Evolutionary conservation across 1,140 invertebrate genomes (phyloP), one percentile per base, ranked within the genome.

Genomic region (Bombus polaris): DNA sequence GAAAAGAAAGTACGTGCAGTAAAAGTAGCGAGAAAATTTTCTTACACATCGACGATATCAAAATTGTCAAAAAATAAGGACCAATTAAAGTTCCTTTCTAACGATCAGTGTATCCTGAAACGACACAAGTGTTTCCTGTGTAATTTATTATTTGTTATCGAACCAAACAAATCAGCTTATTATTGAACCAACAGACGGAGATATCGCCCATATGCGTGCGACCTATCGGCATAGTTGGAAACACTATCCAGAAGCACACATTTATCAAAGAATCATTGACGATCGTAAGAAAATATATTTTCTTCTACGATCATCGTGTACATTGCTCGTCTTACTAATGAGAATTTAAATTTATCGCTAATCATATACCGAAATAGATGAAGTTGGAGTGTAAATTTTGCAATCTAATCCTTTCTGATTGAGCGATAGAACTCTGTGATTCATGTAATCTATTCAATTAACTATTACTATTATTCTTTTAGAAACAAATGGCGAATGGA

Each of bases 181-280:
- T 89, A 86, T 85, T n/a, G 70, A 82, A 81, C 65, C 42, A 82
- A 66, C 74, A 82, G 88, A n/a, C 82, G 70, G 28, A 42, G 71
- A 82, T 76, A 53, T 89, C 53, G n/a, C 37, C 47, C 42, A 42
- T 59, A 72, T 59, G 78, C 83, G 85, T 85, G 73, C 37, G 39
- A 47, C 62, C 5, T 28, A 39, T 22, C 15, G 53, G 28, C 59
- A 62, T 22, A n/a, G 59, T 25, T 22, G 32, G 39, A 39, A 39
- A 22, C 35, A n/a, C 9, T 62, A 39, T 39, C 35, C 68, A 70
- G 68, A 35, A 70, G 37, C 22, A 9, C 10, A 6, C 68, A 25
- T 39, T 39, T 37, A 25, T 10, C 22, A 25, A 37, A 70, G 18
- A 70, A 39, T 70, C 8, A 39, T 4, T 2, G 25, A 25, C 68